A percentile compares a stretch with the other conserved stretches of the same genome.
These are phyloP conservation scores for Heliconius congener DNA, from an alignment of 1,140 invertebrate genomes.

Conservation along the genomic window DNA sequence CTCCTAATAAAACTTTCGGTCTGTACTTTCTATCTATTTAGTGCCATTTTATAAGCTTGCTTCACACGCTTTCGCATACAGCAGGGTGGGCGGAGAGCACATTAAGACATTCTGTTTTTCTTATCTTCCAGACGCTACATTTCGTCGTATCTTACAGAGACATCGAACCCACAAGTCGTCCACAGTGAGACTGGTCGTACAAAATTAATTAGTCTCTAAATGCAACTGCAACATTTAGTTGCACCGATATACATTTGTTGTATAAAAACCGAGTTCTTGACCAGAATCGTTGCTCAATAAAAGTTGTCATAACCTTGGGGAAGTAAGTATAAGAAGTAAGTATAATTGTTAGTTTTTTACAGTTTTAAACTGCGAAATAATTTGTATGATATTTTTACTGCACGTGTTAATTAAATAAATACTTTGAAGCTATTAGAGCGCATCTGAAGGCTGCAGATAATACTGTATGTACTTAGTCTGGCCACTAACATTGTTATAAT, in stretches of 20 bases:
- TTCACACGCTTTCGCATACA: too few species aligned
- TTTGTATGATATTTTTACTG: slow-evolving; percentile 1
- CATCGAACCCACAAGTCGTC: too few species aligned
- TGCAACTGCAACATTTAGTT: background rate
- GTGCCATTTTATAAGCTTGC: too few species aligned
- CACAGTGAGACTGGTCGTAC: too few species aligned
- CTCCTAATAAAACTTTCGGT: too few species aligned
- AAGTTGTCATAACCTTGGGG: slow-evolving; percentile 16
- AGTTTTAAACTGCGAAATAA: background rate
- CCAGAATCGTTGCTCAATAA: slow-evolving; percentile 20
- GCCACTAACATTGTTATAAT: too few species aligned
- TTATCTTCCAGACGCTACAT: too few species aligned
- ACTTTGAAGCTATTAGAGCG: slow-evolving; percentile 8
- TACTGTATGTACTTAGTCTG: background rate
- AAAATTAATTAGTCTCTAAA: background rate
- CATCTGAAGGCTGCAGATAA: slow-evolving; percentile 4
- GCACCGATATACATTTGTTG: background rate
- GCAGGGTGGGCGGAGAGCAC: too few species aligned
- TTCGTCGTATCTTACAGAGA: too few species aligned
- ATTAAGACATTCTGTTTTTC: too few species aligned
- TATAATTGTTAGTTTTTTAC: background rate
- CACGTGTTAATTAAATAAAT: slow-evolving; percentile 8
- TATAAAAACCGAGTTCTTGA: slow-evolving; percentile 15
- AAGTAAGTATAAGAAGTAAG: background rate
- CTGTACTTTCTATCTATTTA: too few species aligned